Evolutionary conservation across 2,113 vertebrate species (phyloP).

Genomic region (Symphodus melops): DNA sequence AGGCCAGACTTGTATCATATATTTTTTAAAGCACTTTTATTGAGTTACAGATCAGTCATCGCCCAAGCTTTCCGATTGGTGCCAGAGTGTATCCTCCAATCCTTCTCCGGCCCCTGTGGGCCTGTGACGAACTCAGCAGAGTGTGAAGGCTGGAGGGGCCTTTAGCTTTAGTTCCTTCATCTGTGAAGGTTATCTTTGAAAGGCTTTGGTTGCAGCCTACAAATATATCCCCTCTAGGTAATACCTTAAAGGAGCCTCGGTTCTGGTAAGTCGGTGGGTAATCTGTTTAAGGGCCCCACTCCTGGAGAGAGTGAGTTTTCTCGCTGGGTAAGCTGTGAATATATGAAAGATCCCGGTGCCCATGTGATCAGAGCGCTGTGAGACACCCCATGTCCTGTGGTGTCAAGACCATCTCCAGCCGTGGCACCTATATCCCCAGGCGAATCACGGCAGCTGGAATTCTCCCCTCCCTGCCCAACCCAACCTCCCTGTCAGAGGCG

Average conservation of each 20-base stretch:
- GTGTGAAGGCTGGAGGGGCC: conserved; percentile 69
- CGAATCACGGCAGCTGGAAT: conserved; percentile 87
- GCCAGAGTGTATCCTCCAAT: conserved; percentile 49
- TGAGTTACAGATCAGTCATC: conserved; percentile 58
- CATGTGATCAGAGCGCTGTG: conserved; percentile 72
- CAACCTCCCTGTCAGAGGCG: conserved; percentile 60
- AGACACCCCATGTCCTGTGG: conserved; percentile 80
- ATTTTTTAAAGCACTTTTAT: conserved; percentile 28
- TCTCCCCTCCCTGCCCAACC: conserved; percentile 68
- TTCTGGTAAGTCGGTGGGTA: conserved; percentile 64
- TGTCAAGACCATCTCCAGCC: conserved; percentile 84
- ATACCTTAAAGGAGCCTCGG: conserved; percentile 65
- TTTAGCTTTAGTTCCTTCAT: conserved; percentile 71
- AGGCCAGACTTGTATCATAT: background rate
- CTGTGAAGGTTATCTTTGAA: conserved; percentile 77
- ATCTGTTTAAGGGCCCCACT: conserved; percentile 67
- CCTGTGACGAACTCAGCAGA: conserved; percentile 65
- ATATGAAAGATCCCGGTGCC: conserved; percentile 58
- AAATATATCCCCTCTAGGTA: conserved; percentile 73
- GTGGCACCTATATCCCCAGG: conserved; percentile 84
- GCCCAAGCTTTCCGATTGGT: conserved; percentile 57
- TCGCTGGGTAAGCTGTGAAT: conserved; percentile 67
- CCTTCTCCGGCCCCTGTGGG: conserved; percentile 50
- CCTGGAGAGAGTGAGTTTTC: conserved; percentile 63
- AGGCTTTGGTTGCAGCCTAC: conserved; percentile 70